Evolutionary conservation across 1,140 invertebrate species (phyloP), one percentile per base, ranked within the genome.

Genomic region (Holcopasites calliopsidis): DNA sequence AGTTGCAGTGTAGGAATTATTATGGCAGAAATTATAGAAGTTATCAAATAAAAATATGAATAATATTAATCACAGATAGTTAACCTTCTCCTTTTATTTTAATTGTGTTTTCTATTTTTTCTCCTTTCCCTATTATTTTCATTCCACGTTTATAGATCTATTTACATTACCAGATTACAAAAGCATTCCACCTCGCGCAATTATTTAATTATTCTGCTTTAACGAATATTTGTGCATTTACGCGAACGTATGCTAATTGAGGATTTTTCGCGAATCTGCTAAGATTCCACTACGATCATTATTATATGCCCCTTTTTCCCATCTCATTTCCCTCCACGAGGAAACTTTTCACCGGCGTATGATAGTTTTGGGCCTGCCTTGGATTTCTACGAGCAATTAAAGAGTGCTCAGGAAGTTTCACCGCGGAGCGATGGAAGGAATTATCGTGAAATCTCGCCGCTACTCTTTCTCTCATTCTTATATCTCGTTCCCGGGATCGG

Each of bases 351-450:
- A 54, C 54, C 33, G 28, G 49, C 73, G 73, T 66, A 77, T 55
- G 52, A 75, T 57, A 40, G 40, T 69, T 69, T 75, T 38, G 23
- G 64, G 23, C 42, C 52, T 58, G 62, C 31, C 40, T 16, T 49
- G 55, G 77, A 50, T 80, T 80, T 77, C 79, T 66, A 71, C 49
- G 66, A 77, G 75, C 66, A 80, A 80, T 82, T 82, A 82, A 82
- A 82, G 61, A 69, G 64, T 57, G 33, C 64, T 50, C 23, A 26
- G 50, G 0, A 75, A 69, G 49, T 75, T 75, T 66, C 31, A 40
- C 31, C 62, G 52, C 33, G 38, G 23, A 58, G 69, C 64, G 52
- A 69, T 58, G 40, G 31, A 57, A 49, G 72, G 35, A 64, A 75
- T 75, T 69, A 68, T 75, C 40, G 40, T 33, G 50, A 18, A 58